Evolutionary conservation across 1,140 invertebrate species (phyloP), one percentile per base, ranked within the genome.

Genomic region (Adelges cooleyi): DNA sequence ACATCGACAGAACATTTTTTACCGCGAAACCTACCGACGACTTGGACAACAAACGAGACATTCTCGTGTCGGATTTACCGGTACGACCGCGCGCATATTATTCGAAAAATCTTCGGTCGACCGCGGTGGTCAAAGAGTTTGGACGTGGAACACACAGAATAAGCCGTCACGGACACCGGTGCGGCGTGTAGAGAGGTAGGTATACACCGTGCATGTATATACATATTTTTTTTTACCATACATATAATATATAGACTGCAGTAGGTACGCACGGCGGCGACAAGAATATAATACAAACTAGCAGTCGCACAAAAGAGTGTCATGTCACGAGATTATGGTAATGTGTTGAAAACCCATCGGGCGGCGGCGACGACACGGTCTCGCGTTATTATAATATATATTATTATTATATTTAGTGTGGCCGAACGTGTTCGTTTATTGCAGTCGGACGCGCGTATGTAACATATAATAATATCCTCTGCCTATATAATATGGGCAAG

Each of bases 241-340:
- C 8, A 15, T 8, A 17, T 17, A 15, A 44, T 17, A 15, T 18
- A 44, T 17, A 6, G 40, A 17, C n/a, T 44, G 20, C 18, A 48
- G 10, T 3, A 11, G 20, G 10, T 4, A 48, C n/a, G 20, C 4
- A 20, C 20, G 46, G 8, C 33, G 52, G 52, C 53, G 20, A 56
- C 53, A 38, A 38, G 53, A 56, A 38, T 38, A n/a, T n/a, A 33
- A 33, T 33, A 33, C 29, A 5, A 33, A 33, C 29, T 33, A 33
- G 52, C 52, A 29, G 17, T 36, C 36, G 18, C 52, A 56, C 53
- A 44, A 54, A 54, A 54, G 38, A 56, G 38, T 44, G 54, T 59
- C 54, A 25, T 44, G 54, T 59, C 54, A 59, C 40, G 54, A 59
- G 54, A 59, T 59, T 59, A 59, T 59, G 54, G 54, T 59, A 59